Evolutionary conservation across 2,888 invertebrate species (phyloP), one percentile per base, ranked within the genome.

Genomic region (Limenitis camilla): DNA sequence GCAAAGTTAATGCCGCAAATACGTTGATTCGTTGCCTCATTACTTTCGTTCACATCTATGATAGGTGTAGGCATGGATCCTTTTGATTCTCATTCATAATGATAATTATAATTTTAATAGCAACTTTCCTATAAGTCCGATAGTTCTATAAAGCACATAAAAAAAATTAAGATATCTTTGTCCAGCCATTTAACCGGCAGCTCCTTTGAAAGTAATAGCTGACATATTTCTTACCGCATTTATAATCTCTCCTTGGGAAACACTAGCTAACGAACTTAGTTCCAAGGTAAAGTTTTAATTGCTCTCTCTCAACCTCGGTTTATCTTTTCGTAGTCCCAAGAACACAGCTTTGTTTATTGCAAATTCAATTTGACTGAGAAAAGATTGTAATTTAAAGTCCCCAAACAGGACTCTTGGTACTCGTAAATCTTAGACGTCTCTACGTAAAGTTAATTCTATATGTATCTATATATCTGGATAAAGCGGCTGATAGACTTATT

Each of bases 221-320:
- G 69, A 78, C 74, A 80, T 80, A 82, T 81, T 81, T 80, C 78
- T 73, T 68, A 60, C 67, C 69, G 64, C 73, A 72, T 70, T 75
- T 74, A 79, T 79, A 78, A 79, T 74, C 72, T 70, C 67, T 71
- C 67, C 60, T 55, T 38, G 70, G 62, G 72, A 69, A 79, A 79
- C 79, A 79, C 79, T 79, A 78, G 76, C 76, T 79, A 83, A 86
- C 83, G 76, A 83, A 84, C 72, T 84, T 81, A 80, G 80, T 81
- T 80, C 72, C 73, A 76, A 84, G 81, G 79, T 85, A 84, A 86
- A 86, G 81, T 86, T 86, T 86, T 86, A 86, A 86, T 86, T 86
- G 86, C 83, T 80, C 78, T 69, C 77, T 68, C 71, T 81, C 77
- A 83, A 83, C 79, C 81, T 82, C 75, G 74, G 80, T 83, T 83